Evolutionary conservation across 2,888 invertebrate species (phyloP).

Genomic region (Gymnoscelis rufifasciata): DNA sequence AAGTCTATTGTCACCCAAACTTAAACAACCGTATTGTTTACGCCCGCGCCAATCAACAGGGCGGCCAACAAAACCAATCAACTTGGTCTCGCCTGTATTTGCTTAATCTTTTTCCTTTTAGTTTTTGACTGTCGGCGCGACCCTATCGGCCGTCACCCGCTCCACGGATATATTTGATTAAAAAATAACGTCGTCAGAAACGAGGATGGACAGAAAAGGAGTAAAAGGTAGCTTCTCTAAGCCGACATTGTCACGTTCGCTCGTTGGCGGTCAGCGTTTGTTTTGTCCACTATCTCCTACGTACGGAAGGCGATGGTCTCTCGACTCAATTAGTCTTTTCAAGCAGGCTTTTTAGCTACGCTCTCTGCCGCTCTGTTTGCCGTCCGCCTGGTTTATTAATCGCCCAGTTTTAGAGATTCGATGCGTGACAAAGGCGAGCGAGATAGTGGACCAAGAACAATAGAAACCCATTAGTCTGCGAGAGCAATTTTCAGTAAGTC

Average conservation of each 20-base stretch:
- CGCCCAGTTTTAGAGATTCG: constrained; percentile 58
- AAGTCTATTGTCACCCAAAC: constrained; percentile 72
- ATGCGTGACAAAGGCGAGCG: constrained; percentile 52
- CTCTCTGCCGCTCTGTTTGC: constrained; percentile 43
- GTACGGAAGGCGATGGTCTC: constrained; percentile 39
- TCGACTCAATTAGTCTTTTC: constrained; percentile 32
- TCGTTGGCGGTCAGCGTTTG: constrained; percentile 48
- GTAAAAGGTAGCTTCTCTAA: constrained; percentile 66
- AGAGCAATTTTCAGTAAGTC: constrained; percentile 41
- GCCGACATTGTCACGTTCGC: constrained; percentile 71
- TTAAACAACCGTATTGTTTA: constrained; percentile 76
- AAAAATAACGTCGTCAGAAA: constrained; percentile 80
- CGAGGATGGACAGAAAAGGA: constrained; percentile 65
- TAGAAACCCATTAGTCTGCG: constrained; percentile 59
- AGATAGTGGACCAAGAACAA: constrained; percentile 71
- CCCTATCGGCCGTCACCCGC: constrained; percentile 77
- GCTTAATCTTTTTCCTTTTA: constrained; percentile 77
- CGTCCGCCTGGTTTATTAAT: constrained; percentile 61
- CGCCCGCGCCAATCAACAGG: constrained; percentile 76
- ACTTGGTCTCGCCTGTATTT: constrained; percentile 79
- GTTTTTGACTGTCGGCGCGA: constrained; percentile 69
- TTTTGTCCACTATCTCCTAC: constrained; percentile 64
- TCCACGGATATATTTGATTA: constrained; percentile 80
- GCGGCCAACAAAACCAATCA: constrained; percentile 79
- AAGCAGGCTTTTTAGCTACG: constrained; percentile 29